Base-by-base conservation (phyloP, 2,888 invertebrate genomes). In the Alloscopus bannaensis region DNA sequence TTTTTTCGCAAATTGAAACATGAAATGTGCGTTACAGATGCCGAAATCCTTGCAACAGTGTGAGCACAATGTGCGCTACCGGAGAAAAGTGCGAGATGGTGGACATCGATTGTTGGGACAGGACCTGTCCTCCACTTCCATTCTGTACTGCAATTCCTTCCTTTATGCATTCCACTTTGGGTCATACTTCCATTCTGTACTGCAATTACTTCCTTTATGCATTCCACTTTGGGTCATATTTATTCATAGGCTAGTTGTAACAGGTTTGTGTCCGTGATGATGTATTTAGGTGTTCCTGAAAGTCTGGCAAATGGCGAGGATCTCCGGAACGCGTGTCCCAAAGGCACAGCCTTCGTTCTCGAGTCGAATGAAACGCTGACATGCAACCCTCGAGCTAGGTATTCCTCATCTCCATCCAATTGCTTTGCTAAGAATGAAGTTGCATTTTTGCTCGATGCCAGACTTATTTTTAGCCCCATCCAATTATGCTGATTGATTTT, bases 81-180 rank as follows among this genome's bases (percentile, higher is more conserved):
- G 92, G 92, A 62, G 92, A 94, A 82, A 91, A 93, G 66, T 83
- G 83, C 69, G 93, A 94, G 57, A 91, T 95, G 86, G 94, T 95
- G 0, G 95, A 95, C 85, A 95, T 95, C 0, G 94, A 94, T 20
- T 95, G 95, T 86, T 94, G 94, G 85, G 93, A 93, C 28, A 94
- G 94, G 70, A 94, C 94, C 86, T 95, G 95, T 87, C 94, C 95
- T 0, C 94, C 95, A 0, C 94, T 95, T 1, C 95, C 95, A 13
- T 93, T 93, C 16, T 94, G 94, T 91, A 86, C 90, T 91, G 89
- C 47, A 8, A 69, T n/a, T 20, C 20, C n/a, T n/a, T n/a, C n/a
- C 3, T 24, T 24, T 22, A 16, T 57, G 22, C 57, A 57, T 24
- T 57, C 16, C 24, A 57, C 24, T 57, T 57, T 3, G n/a, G n/a